phyloP scores from a whole-genome alignment of 2,113 vertebrate species.

The Sprattus sprattus region DNA sequence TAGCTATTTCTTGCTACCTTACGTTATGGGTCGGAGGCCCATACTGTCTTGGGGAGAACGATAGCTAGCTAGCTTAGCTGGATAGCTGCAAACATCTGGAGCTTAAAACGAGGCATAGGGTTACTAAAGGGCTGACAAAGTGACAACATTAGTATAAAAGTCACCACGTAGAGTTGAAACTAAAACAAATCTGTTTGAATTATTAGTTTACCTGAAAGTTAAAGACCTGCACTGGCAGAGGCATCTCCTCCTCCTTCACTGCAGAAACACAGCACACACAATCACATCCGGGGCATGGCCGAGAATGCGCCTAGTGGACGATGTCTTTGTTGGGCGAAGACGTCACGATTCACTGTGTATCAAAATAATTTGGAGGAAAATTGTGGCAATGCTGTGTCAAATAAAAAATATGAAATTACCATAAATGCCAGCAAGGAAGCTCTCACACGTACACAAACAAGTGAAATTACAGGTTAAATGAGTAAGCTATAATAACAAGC shows the following conservation, averaged over 20 bases:
- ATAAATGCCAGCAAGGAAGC: no score
- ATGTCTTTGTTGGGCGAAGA: slow-evolving; percentile 29
- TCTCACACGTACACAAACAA: no score
- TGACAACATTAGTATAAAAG: background rate
- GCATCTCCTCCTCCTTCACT: slow-evolving; percentile 76
- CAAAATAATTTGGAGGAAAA: background rate
- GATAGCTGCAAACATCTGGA: slow-evolving; percentile 19
- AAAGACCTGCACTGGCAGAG: slow-evolving; percentile 91
- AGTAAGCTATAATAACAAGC: no score
- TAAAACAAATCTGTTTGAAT: background rate
- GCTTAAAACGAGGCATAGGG: background rate
- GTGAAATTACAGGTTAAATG: no score
- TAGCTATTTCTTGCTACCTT: slow-evolving; percentile 23
- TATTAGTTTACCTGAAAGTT: slow-evolving; percentile 85
- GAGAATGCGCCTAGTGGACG: slow-evolving; percentile 18
- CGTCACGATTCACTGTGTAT: background rate
- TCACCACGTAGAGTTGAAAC: background rate
- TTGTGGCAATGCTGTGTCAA: no score
- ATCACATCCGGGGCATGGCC: slow-evolving; percentile 65
- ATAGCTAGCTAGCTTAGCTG: slow-evolving; percentile 28
- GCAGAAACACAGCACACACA: slow-evolving; percentile 53
- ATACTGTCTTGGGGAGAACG: slow-evolving; percentile 6
- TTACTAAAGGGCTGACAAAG: background rate
- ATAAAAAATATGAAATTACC: no score
- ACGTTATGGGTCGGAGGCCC: slow-evolving; percentile 30